Evolutionary conservation across 2,113 vertebrate species (phyloP), one percentile per base, ranked within the genome.

Genomic region (Chaetops frenatus): DNA sequence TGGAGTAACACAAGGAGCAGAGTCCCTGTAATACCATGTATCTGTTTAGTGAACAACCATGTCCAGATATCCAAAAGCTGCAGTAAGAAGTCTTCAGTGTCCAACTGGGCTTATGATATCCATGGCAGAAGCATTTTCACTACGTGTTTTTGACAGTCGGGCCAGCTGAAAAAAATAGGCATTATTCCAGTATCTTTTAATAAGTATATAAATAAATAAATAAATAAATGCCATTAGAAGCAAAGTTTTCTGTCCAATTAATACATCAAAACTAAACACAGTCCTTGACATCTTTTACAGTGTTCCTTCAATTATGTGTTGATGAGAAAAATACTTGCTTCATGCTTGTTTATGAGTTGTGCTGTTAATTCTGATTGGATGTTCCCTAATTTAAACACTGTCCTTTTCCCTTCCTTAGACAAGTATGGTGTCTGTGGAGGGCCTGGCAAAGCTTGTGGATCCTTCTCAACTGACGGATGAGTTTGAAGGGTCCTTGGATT

Each of bases 381-480:
- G 58, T 40, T 76, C 47, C 66, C 69, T 80, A 62, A 88, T 78
- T 78, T 60, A 54, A 45, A 77, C 81, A 29, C 70, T 94, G 51
- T 92, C n/a, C 19, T 73, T 90, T 74, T 84, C 64, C 40, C 54
- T 90, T 88, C 84, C 65, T 82, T 96, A 99, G 99, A 99, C 99
- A 57, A 99, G 98, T 96, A 99, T 99, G 99, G 99, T 99, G 80
- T 99, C 99, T 5, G 99, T 99, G 65, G 99, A 99, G 97, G 99
- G 99, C 57, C 98, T 99, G 90, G 97, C 99, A 12, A 99, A 99
- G 92, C 98, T 99, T 11, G 99, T 99, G 95, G 99, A 99, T 95
- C 99, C 99, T 27, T 99, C 99, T 54, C 99, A 99, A 97, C 98
- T 99, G 96, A 99, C 99, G 0, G 99, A 99, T 29, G 99, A 99